Percentiles rank a stretch among this genome's conserved stretches.
phyloP scores from a whole-genome alignment of 2,888 invertebrate genomes.

The Drosophila tripunctata region DNA sequence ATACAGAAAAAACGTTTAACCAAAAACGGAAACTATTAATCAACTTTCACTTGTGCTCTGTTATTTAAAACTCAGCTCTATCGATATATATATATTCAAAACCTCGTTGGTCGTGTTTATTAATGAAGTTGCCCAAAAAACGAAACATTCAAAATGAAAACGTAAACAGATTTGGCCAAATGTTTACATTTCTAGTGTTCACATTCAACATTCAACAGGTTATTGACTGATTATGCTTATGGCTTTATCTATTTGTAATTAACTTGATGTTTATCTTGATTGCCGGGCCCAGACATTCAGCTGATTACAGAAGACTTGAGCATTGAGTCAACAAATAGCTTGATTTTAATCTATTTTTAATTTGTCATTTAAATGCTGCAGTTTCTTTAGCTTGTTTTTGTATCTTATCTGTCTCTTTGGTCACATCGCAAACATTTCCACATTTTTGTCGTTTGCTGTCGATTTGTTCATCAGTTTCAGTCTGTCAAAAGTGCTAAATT shows the following conservation, averaged over 20 bases:
- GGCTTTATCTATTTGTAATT: slow-evolving; percentile 31
- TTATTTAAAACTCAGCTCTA: slow-evolving; percentile 10
- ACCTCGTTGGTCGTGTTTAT: slow-evolving; percentile 17
- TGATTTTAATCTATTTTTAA: slow-evolving; percentile 30
- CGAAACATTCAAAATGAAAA: too few species aligned
- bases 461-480: not conserved
- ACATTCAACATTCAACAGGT: slow-evolving; percentile 41
- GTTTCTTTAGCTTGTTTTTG: slow-evolving; percentile 1
- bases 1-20: slow-evolving; percentile 13
- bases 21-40: slow-evolving; percentile 74
- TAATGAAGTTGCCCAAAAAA: slow-evolving; percentile 31
- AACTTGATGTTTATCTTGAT: slow-evolving; percentile 30
- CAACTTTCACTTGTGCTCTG: slow-evolving; percentile 71
- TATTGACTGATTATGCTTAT: slow-evolving; percentile 47
- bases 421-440: slow-evolving; percentile 16
- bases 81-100: slow-evolving; percentile 11
- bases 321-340: slow-evolving; percentile 12
- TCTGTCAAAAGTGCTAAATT: not conserved
- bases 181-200: slow-evolving; percentile 20
- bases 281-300: slow-evolving; percentile 8
- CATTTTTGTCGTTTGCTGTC: not conserved
- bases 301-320: slow-evolving; percentile 25
- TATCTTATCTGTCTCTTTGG: slow-evolving; percentile 31
- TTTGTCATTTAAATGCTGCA: slow-evolving; percentile 35
- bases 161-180: slow-evolving; percentile 7